A percentile compares a stretch with the other conserved stretches of the same genome.
phyloP scores from a whole-genome alignment of 2,888 invertebrate genomes.

The Stomorhina lunata region DNA sequence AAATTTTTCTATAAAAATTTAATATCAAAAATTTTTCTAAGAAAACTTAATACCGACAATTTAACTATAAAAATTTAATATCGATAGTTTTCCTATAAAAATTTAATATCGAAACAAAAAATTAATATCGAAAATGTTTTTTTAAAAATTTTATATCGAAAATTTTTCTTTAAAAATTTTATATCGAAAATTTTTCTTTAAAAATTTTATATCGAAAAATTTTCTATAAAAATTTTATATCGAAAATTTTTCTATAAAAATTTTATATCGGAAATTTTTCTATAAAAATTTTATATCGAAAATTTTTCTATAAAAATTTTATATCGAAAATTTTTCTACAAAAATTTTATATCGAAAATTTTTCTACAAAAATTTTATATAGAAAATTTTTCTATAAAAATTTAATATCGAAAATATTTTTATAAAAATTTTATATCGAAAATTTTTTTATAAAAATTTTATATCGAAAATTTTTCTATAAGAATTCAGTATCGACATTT shows the following conservation, averaged over 20 bases:
- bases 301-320: not conserved
- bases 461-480: not conserved
- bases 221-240: not conserved
- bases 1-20: not conserved
- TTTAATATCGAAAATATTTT: not conserved
- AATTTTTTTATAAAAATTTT: not conserved
- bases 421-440: not conserved
- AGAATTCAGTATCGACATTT: too few species aligned
- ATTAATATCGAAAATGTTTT: not conserved
- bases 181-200: not conserved
- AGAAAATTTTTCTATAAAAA: not conserved
- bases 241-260: not conserved
- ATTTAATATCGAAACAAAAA: not conserved
- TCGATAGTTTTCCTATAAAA: not conserved
- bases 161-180: not conserved
- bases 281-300: not conserved
- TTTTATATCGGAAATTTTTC: not conserved
- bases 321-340: not conserved
- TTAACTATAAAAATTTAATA: not conserved
- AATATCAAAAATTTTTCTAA: not conserved
- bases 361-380: not conserved
- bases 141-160: not conserved
- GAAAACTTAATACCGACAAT: slow-evolving; percentile 67
- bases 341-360: not conserved
- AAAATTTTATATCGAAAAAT: too few species aligned